phyloP scores from a whole-genome alignment of 2,797 vertebrate genomes.

The Clarias laeviceps region DNA sequence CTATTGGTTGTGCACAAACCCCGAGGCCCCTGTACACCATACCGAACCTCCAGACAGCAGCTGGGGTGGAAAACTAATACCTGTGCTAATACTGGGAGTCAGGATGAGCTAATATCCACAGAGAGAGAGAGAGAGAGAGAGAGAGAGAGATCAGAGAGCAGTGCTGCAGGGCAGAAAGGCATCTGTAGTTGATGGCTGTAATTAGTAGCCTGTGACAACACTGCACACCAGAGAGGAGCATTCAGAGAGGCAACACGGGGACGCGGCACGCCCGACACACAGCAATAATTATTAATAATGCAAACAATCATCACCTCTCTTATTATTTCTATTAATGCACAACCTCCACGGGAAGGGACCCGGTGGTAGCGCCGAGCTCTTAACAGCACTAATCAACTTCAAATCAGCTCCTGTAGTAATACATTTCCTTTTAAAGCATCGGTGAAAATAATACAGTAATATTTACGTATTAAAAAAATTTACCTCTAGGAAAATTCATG shows the following conservation, averaged over 20 bases:
- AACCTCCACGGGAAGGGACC: not conserved
- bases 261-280: conserved; percentile 63
- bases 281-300: conserved; percentile 73
- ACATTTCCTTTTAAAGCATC: not conserved
- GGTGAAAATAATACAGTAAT: not conserved
- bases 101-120: conserved; percentile 70
- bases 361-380: not conserved
- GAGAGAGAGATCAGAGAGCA: conserved; percentile 21
- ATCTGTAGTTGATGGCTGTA: conserved; percentile 64
- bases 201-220: conserved; percentile 81
- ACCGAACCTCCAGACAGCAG: conserved; percentile 75
- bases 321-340: conserved; percentile 70
- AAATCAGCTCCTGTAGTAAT: not conserved
- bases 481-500: not conserved
- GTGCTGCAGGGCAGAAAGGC: conserved; percentile 52
- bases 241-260: conserved; percentile 62
- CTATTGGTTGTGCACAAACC: conserved; percentile 58
- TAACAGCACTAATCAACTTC: not conserved
- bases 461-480: not conserved
- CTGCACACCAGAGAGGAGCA: conserved; percentile 64
- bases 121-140: conserved; percentile 30
- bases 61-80: conserved; percentile 73
- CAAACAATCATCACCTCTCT: conserved; percentile 70
- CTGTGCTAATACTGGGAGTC: conserved; percentile 77
- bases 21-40: conserved; percentile 62